Evolutionary conservation across 2,888 invertebrate species (phyloP).

Genomic region (Drosophila rellima): DNA sequence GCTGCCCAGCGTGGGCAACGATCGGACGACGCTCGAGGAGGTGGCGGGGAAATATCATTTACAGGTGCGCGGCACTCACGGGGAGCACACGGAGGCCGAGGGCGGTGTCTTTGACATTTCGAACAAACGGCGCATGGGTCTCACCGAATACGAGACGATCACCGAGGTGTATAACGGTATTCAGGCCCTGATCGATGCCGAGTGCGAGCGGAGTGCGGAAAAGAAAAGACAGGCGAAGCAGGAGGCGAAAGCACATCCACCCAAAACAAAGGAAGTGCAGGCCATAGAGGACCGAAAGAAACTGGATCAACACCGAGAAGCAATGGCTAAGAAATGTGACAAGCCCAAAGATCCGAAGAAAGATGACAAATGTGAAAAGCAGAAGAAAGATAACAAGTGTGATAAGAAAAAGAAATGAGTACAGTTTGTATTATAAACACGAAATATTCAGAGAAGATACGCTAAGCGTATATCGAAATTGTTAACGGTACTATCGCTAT

Average conservation of each 20-base stretch:
- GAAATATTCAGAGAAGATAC: too few relatives aligned
- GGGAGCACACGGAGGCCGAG: slow-evolving; percentile 97
- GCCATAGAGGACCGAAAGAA: not conserved
- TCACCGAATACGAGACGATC: slow-evolving; percentile 97
- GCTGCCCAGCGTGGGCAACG: slow-evolving; percentile 95
- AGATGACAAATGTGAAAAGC: not conserved
- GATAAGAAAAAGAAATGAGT: not conserved
- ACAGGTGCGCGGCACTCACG: slow-evolving; percentile 95
- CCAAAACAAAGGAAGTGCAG: not conserved
- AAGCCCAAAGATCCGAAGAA: not conserved
- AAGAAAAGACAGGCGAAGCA: not conserved
- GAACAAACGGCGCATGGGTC: slow-evolving; percentile 98
- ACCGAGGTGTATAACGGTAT: slow-evolving; percentile 97
- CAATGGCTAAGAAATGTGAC: not conserved
- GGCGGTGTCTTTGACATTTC: slow-evolving; percentile 98
- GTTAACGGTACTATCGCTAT: too few relatives aligned
- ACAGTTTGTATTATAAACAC: too few relatives aligned
- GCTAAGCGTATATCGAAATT: too few relatives aligned
- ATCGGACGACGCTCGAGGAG: slow-evolving; percentile 94
- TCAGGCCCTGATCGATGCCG: slow-evolving; percentile 96
- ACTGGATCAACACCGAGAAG: not conserved
- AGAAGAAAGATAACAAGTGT: not conserved
- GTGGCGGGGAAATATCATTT: slow-evolving; percentile 95
- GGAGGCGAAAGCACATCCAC: not conserved
- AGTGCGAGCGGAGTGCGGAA: slow-evolving; percentile 83